Base-by-base conservation (phyloP, 2,888 invertebrate genomes). In the Hymenopus coronatus region DNA sequence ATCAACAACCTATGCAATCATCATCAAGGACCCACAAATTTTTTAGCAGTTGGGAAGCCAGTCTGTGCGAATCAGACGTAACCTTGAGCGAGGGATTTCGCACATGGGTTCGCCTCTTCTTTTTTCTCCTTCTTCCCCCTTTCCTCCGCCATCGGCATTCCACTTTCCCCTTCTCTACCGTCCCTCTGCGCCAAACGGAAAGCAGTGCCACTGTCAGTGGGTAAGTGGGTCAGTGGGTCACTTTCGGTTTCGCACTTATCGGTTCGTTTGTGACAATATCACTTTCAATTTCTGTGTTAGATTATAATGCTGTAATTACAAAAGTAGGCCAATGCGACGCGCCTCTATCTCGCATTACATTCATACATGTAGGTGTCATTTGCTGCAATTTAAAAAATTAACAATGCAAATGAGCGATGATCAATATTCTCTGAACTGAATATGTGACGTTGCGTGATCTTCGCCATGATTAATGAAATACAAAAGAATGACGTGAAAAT, bases 161-260 rank as follows among this genome's bases (percentile, higher is more conserved):
- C 20, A 0, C 27, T 82, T 89, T 86, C 82, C 40, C 86, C 30
- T 82, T 82, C 14, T 82, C 28, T 82, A 7, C 70, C 27, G 28
- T 25, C 54, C 30, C 70, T 88, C 84, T 84, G 70, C 70, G 87
- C 70, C 81, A 81, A 87, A 93, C 93, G 92, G 91, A 92, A 93
- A 94, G 93, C 93, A 92, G 93, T 94, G 93, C 93, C 94, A 94
- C 93, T 94, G 94, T 94, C 94, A 94, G 92, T 94, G 94, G 94
- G 94, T 94, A 96, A 94, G 94, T 95, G 92, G 95, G 96, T 95
- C 94, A 96, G 94, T 95, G 92, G 95, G 95, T 94, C 95, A 95
- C 94, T 94, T 88, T 90, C 90, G 85, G 82, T 90, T 90, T 90
- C 85, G 28, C 28, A n/a, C 88, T 85, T 85, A 88, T 70, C 27